Evolutionary conservation across 2,888 invertebrate species (phyloP), one percentile per base, ranked within the genome.

Genomic region (Aphodius granarius): DNA sequence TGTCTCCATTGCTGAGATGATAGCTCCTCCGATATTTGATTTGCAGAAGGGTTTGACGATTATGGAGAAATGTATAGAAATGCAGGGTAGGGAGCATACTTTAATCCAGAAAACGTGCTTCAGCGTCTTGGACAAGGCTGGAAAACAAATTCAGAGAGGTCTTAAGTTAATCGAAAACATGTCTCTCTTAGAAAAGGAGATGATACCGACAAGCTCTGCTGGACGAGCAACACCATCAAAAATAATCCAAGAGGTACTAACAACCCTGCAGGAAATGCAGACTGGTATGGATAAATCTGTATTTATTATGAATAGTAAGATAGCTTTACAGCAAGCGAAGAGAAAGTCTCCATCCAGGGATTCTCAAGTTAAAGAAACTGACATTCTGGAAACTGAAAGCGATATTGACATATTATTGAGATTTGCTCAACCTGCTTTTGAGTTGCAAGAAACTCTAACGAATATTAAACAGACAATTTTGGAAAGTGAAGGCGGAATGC

Each of bases 71-170:
- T 93, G 93, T 82, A 89, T 92, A 63, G 92, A 91, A 81, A 89
- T 92, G 79, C 92, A 92, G 84, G 91, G 91, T 79, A 91, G 90
- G 63, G 92, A 90, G 13, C 91, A 90, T 74, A 93, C 93, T 0
- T 86, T 93, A 6, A 92, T 93, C 0, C 92, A 92, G 82, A 89
- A 91, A 82, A 92, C 93, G 0, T 93, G 93, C 83, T 89, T 91
- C 15, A 91, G 91, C 80, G 90, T 93, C 76, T 87, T 93, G 75
- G 91, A 92, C 80, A 90, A 88, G 20, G 90, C 91, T 75, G 90
- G 91, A 2, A 86, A 87, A 68, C 88, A 91, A 78, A 86, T 93
- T 78, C 88, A 90, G 71, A 88, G 89, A 70, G 86, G 90, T 4
- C 86, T 92, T 71, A 87, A 88, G 16, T 87, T 90, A 78, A 84